Evolutionary conservation across 2,888 invertebrate genomes (phyloP).

Genomic region (Stenoptilia bipunctidactyla): DNA sequence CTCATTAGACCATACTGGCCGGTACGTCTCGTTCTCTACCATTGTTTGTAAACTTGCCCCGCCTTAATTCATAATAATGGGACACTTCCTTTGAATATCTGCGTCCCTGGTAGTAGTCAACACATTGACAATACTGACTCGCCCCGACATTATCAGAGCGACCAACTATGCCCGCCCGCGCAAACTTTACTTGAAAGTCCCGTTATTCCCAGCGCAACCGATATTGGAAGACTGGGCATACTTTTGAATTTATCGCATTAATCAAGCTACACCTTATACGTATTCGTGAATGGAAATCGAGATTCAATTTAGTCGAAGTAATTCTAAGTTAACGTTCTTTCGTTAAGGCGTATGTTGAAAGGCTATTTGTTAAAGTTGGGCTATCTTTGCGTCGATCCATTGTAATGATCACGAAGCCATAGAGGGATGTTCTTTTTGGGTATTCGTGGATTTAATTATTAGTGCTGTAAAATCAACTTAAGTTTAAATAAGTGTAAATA

Average conservation of each 20-base stretch:
- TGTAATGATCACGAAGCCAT: too few species aligned
- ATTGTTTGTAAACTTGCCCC: conserved; percentile 50
- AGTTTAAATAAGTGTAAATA: too few species aligned
- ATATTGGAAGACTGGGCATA: conserved; percentile 24
- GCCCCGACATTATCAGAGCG: conserved; percentile 9
- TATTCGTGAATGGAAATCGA: conserved; percentile 27
- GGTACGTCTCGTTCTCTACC: conserved; percentile 30
- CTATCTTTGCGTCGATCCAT: too few species aligned
- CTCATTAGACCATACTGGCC: conserved; percentile 57
- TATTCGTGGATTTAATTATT: too few species aligned
- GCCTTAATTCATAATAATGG: conserved; percentile 50
- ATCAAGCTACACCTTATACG: conserved; percentile 32
- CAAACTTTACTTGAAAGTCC: conserved; percentile 17
- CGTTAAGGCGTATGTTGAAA: too few species aligned
- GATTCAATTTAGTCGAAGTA: conserved; percentile 19
- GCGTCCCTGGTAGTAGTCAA: conserved; percentile 16
- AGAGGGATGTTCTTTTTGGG: too few species aligned
- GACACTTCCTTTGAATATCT: conserved; percentile 40
- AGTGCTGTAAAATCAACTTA: too few species aligned
- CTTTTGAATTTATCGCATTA: conserved; percentile 37
- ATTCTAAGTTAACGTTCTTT: conserved; percentile 16
- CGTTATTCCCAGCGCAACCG: conserved; percentile 26
- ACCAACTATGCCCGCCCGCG: conserved; percentile 10
- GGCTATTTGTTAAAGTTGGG: too few species aligned
- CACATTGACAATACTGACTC: conserved; percentile 32